Conservation (phyloP, 2,888 invertebrate genomes). For the Caenorhabditis zanzibari region DNA sequence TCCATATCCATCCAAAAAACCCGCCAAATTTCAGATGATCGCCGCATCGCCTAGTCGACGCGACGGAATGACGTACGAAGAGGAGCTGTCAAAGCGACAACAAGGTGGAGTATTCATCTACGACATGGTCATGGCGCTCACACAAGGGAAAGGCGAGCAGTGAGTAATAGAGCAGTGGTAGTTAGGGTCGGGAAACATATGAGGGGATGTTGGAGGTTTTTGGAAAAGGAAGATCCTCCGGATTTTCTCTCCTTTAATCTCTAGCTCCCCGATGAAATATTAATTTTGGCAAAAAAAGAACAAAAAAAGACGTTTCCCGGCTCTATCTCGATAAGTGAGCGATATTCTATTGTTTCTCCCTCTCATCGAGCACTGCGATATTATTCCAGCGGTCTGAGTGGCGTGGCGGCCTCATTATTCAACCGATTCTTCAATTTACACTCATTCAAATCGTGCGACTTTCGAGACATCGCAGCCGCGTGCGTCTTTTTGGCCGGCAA, state of each 20-base stretch:
- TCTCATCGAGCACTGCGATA: slow-evolving; percentile 62
- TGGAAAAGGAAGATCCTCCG: neutral
- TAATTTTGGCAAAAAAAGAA: too few relatives aligned
- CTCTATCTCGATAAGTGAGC: slow-evolving; percentile 15
- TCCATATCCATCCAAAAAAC: too few relatives aligned
- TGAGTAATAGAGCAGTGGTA: slow-evolving; percentile 27
- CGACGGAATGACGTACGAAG: slow-evolving; percentile 87
- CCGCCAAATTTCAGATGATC: slow-evolving; percentile 39
- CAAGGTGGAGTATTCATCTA: slow-evolving; percentile 98
- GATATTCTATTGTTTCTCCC: slow-evolving; percentile 1
- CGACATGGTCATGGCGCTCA: slow-evolving; percentile 94
- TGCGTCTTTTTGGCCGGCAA: slow-evolving; percentile 97
- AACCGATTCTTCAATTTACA: slow-evolving; percentile 99
- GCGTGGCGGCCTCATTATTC: slow-evolving; percentile 99
- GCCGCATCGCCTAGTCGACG: slow-evolving; percentile 65
- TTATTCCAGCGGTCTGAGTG: slow-evolving; percentile 85
- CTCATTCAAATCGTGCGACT: slow-evolving; percentile 94
- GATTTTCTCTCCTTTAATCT: too few relatives aligned
- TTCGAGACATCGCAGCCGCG: slow-evolving; percentile 91
- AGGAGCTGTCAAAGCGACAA: slow-evolving; percentile 95
- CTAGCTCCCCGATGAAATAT: too few relatives aligned
- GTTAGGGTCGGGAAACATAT: neutral
- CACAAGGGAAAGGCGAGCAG: slow-evolving; percentile 56
- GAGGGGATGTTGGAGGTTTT: neutral
- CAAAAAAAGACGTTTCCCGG: neutral